Conservation (phyloP, 1,140 invertebrate species). For the Lamellibrachia luymesi region DNA sequence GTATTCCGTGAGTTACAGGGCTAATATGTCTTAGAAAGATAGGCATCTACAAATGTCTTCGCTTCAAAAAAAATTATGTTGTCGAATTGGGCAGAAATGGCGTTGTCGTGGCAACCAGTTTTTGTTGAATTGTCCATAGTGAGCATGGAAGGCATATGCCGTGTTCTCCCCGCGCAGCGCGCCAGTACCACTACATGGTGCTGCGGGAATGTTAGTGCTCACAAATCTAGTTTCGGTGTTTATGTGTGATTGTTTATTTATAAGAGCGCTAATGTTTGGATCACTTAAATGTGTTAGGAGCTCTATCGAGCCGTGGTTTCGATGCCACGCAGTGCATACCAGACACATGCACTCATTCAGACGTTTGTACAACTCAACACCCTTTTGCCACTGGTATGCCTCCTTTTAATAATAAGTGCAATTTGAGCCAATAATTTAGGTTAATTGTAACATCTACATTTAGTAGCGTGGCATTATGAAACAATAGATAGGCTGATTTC, state of each 20-base stretch:
- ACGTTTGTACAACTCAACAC: background rate
- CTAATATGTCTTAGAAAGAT: background rate
- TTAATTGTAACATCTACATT: background rate
- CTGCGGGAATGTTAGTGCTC: too few relatives aligned
- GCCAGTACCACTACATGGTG: too few relatives aligned
- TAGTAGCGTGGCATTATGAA: background rate
- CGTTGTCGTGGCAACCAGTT: background rate
- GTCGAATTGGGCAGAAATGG: background rate
- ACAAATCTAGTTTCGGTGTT: too few relatives aligned
- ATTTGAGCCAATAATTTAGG: background rate
- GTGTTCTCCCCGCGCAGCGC: too few relatives aligned
- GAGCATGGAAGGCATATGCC: background rate
- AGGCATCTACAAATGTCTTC: background rate
- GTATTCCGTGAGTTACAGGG: background rate
- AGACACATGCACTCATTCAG: background rate
- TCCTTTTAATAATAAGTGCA: background rate
- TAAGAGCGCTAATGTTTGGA: too few relatives aligned
- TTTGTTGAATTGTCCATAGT: background rate
- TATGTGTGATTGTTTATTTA: too few relatives aligned
- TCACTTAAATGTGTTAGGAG: too few relatives aligned
- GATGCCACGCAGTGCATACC: background rate
- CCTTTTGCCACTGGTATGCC: background rate
- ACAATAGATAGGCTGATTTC: background rate
- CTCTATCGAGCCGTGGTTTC: too few relatives aligned
- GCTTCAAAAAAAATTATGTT: background rate